Conservation (phyloP, 2,888 invertebrate species). For the Miltochrista miniata region DNA sequence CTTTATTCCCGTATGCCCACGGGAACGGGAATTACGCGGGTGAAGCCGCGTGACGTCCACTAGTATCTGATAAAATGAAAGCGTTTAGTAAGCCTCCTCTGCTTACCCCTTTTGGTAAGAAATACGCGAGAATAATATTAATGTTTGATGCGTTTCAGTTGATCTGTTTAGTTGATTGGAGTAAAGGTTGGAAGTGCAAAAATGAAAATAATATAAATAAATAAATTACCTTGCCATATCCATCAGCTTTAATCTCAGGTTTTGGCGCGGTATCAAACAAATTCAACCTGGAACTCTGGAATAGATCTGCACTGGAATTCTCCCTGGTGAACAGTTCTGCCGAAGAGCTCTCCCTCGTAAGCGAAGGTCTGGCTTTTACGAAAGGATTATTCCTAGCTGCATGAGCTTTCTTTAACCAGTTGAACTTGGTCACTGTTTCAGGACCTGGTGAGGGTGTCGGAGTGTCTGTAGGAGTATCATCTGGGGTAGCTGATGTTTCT, state of each 20-base stretch:
- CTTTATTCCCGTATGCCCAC: too few species aligned
- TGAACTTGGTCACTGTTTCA: constrained; percentile 61
- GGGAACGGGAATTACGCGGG: too few species aligned
- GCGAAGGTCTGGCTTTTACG: constrained; percentile 64
- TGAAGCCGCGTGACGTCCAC: too few species aligned
- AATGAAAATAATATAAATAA: not conserved
- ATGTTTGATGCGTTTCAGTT: too few species aligned
- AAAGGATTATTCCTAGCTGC: constrained; percentile 68
- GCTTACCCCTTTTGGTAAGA: too few species aligned
- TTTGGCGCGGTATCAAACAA: constrained; percentile 73
- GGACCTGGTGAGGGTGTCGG: constrained; percentile 58
- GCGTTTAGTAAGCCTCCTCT: too few species aligned
- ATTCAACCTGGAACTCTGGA: constrained; percentile 73
- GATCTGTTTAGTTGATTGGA: too few species aligned
- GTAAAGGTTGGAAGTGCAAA: too few species aligned
- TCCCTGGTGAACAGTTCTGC: constrained; percentile 72
- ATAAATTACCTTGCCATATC: constrained; percentile 58
- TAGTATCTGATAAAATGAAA: too few species aligned
- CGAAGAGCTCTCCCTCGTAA: constrained; percentile 70
- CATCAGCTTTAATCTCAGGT: constrained; percentile 55
- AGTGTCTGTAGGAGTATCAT: constrained; percentile 49
- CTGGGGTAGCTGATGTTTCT: constrained; percentile 48
- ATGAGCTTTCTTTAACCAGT: constrained; percentile 65
- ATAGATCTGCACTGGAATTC: constrained; percentile 72
- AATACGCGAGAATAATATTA: too few species aligned